Conservation (phyloP, 2,888 invertebrate species). For the Cyaniris semiargus region DNA sequence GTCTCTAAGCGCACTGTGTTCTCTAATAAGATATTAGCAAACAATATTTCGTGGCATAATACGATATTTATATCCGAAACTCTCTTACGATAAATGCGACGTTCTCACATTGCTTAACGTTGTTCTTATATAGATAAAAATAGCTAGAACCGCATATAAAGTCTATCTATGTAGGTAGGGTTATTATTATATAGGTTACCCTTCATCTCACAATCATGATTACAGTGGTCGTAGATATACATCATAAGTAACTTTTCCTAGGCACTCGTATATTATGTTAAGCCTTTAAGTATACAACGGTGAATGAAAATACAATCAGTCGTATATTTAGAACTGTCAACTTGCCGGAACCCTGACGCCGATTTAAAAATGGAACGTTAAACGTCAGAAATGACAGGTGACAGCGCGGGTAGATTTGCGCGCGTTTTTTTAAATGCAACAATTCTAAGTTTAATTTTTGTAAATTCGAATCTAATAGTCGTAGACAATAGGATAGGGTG, state of each 20-base stretch:
- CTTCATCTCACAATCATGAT: conserved; percentile 77
- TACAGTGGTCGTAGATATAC: conserved; percentile 71
- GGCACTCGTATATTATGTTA: conserved; percentile 72
- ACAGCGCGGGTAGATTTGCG: not conserved
- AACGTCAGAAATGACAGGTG: not conserved
- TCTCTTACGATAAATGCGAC: conserved; percentile 51
- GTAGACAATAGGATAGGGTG: not conserved
- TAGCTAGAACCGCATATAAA: conserved; percentile 61
- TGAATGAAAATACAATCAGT: conserved; percentile 57
- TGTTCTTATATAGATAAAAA: conserved; percentile 67
- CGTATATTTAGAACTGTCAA: conserved; percentile 49
- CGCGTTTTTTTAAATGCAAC: not conserved
- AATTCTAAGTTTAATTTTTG: not conserved
- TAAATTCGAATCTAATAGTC: conserved; percentile 2
- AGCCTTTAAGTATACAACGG: conserved; percentile 60
- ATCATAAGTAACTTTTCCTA: conserved; percentile 77
- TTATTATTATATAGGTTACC: conserved; percentile 52
- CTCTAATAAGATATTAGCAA: conserved; percentile 64
- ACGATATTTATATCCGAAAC: conserved; percentile 48
- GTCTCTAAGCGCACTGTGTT: conserved; percentile 74
- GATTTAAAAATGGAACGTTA: conserved; percentile 15
- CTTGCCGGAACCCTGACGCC: conserved; percentile 46
- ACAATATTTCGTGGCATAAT: conserved; percentile 55
- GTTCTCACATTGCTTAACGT: conserved; percentile 48
- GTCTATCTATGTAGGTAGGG: conserved; percentile 43